phyloP scores from a whole-genome alignment of 2,113 vertebrate species.

The Plestiodon gilberti region DNA sequence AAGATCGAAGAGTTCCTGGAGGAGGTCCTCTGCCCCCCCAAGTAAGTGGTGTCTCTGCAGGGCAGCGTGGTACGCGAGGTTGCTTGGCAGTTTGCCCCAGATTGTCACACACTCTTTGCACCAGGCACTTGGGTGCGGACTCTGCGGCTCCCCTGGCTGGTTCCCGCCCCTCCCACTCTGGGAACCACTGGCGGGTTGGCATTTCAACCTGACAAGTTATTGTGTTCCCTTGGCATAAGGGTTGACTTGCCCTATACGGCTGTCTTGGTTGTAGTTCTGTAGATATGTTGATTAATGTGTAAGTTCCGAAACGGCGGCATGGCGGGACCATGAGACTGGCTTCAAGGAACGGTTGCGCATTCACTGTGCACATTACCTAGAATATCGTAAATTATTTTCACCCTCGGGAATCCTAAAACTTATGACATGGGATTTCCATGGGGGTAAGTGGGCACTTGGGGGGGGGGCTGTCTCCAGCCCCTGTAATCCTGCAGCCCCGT shows the following conservation, averaged over 20 bases:
- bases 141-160: too few species aligned
- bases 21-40: conserved; percentile 93
- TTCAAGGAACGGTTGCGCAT: not conserved
- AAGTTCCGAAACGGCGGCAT: not conserved
- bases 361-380: not conserved
- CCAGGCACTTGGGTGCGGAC: not conserved
- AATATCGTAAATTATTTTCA: not conserved
- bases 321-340: too few species aligned
- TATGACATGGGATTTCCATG: not conserved
- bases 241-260: too few species aligned
- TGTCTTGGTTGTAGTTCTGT: not conserved
- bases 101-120: not conserved
- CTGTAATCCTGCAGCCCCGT: too few species aligned
- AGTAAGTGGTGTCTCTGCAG: conserved; percentile 82
- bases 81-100: not conserved
- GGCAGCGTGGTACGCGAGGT: too few species aligned
- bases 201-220: not conserved
- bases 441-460: not conserved
- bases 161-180: too few species aligned
- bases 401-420: not conserved
- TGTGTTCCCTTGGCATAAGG: too few species aligned
- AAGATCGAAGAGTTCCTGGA: conserved; percentile 99
- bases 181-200: not conserved
- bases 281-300: not conserved
- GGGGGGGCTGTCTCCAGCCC: not conserved